Evolutionary conservation across 2,888 invertebrate species (phyloP).

Genomic region (Cryptocephalus primarius): DNA sequence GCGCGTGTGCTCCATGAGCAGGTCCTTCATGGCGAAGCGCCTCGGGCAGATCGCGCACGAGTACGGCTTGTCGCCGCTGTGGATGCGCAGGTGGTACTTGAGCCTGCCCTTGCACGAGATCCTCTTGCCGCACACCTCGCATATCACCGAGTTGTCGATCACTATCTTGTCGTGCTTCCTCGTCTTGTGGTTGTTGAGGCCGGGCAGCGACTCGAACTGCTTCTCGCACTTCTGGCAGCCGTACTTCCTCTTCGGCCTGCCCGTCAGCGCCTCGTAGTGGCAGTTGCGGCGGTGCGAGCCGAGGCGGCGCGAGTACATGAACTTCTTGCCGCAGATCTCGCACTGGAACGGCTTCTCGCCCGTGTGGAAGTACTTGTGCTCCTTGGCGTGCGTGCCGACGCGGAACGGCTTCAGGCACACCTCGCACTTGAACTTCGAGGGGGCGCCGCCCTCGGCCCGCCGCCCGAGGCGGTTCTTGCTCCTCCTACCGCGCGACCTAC

Average conservation of each 20-base stretch:
- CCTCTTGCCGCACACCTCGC: constrained; percentile 32
- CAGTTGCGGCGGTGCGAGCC: constrained; percentile 40
- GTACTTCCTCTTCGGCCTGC: constrained; percentile 27
- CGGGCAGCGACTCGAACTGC: constrained; percentile 28
- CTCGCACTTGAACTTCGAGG: constrained; percentile 19
- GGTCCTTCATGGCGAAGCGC: constrained; percentile 38
- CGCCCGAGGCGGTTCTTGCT: background rate
- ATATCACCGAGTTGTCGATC: constrained; percentile 40
- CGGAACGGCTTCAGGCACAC: constrained; percentile 23
- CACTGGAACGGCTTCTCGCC: constrained; percentile 34
- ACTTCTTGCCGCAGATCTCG: constrained; percentile 37
- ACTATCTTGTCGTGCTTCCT: constrained; percentile 20
- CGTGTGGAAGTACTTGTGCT: constrained; percentile 38
- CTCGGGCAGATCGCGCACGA: constrained; percentile 35
- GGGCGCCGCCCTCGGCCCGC: constrained; percentile 3
- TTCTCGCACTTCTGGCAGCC: constrained; percentile 33
- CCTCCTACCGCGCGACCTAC: too few relatives aligned
- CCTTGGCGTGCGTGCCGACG: constrained; percentile 40
- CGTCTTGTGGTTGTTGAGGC: constrained; percentile 25
- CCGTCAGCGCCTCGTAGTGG: constrained; percentile 37
- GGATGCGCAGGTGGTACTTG: constrained; percentile 29
- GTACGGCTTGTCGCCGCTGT: constrained; percentile 39
- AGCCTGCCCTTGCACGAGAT: constrained; percentile 30
- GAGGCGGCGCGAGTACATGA: constrained; percentile 42
- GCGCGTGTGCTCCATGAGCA: constrained; percentile 28